Conservation (phyloP, 2,888 invertebrate species). For the Ptychoptera contaminata region DNA sequence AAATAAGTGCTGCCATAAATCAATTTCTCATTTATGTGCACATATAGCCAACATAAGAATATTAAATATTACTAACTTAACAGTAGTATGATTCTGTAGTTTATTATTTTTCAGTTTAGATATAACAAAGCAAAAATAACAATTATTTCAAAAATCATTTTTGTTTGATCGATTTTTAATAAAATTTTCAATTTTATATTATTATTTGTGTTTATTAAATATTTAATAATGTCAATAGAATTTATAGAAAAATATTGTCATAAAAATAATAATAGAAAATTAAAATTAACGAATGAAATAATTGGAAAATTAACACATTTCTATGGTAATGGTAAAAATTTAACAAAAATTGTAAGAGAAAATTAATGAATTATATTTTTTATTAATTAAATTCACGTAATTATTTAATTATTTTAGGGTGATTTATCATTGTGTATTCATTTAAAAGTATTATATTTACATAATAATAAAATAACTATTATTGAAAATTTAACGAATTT, state of each 20-base stretch:
- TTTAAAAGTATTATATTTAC: constrained; percentile 53
- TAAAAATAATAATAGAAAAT: not conserved
- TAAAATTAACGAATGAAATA: not conserved
- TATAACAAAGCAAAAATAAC: no score
- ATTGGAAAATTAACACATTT: constrained; percentile 21
- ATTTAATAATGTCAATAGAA: constrained; percentile 1
- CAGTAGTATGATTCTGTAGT: no score
- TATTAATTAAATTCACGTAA: no score
- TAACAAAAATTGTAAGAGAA: constrained; percentile 39
- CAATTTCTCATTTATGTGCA: no score
- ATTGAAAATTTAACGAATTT: constrained; percentile 55
- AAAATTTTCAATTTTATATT: no score
- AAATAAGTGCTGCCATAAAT: no score
- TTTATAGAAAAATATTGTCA: constrained; percentile 1
- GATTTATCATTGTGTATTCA: constrained; percentile 28
- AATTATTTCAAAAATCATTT: no score
- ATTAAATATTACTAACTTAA: no score
- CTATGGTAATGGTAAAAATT: constrained; percentile 41
- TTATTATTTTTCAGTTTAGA: no score
- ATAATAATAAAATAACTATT: constrained; percentile 61
- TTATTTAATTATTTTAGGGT: constrained; percentile 17
- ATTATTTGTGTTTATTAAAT: not conserved
- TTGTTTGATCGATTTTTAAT: no score
- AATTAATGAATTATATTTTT: not conserved
- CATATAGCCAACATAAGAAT: no score